A percentile compares a stretch with the other conserved stretches of the same genome.
These are phyloP conservation scores for Dilophus febrilis DNA, from an alignment of 2,888 invertebrate genomes.

Conservation along the genomic window DNA sequence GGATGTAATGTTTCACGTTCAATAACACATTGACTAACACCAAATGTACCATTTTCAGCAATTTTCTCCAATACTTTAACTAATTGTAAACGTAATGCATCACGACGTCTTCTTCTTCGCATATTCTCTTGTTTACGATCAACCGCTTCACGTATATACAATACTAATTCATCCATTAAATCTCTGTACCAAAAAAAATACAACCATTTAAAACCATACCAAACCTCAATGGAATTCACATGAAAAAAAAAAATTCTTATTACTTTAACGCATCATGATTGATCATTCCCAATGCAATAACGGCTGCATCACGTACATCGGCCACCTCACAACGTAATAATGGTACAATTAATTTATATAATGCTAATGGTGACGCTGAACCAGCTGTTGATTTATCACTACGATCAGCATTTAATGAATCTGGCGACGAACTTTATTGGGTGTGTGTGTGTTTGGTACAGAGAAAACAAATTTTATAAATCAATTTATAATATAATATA, in stretches of 20 bases:
- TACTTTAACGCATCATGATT: constrained; percentile 91
- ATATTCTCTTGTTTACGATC: constrained; percentile 97
- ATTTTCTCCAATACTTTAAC: constrained; percentile 83
- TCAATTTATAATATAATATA: no score
- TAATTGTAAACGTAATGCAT: constrained; percentile 80
- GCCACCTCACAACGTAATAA: constrained; percentile 81
- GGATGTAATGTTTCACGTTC: constrained; percentile 72
- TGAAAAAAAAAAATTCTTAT: no score
- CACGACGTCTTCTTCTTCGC: constrained; percentile 73
- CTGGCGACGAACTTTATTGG: constrained; percentile 85
- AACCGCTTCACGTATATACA: constrained; percentile 85
- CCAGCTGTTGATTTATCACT: constrained; percentile 53
- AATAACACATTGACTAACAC: constrained; percentile 64
- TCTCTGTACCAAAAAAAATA: constrained; percentile 41
- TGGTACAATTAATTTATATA: constrained; percentile 87
- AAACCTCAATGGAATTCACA: constrained; percentile 4
- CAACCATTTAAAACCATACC: no score
- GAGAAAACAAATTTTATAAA: no score
- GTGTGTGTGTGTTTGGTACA: no score
- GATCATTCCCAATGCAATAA: constrained; percentile 85
- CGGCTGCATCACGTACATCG: constrained; percentile 88
- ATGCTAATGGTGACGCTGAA: constrained; percentile 61
- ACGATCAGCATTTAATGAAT: constrained; percentile 70
- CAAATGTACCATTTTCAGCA: constrained; percentile 80
- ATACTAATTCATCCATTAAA: constrained; percentile 85